Evolutionary conservation across 2,113 vertebrate genomes (phyloP).

Genomic region (Lynx canadensis): DNA sequence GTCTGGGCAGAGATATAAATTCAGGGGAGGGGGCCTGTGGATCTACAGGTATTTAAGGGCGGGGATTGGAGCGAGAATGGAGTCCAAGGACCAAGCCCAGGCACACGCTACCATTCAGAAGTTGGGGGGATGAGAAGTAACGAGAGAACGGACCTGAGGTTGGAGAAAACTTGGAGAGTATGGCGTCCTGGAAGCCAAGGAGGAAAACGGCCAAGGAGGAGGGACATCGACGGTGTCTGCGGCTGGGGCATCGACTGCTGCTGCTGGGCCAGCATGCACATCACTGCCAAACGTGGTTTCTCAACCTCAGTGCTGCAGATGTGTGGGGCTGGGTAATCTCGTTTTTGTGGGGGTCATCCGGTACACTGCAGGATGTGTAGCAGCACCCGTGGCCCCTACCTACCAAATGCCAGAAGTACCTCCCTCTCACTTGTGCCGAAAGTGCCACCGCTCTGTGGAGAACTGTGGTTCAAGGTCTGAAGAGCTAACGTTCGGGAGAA

Average conservation of each 20-base stretch:
- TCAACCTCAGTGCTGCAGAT: rapidly evolving
- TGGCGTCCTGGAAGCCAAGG: background rate
- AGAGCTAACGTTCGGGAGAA: background rate
- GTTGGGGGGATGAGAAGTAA: background rate
- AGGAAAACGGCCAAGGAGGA: too few relatives aligned
- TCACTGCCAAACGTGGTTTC: background rate
- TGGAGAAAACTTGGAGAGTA: background rate
- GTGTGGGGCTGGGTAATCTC: background rate
- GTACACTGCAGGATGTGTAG: rapidly evolving
- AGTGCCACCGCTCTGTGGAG: rapidly evolving
- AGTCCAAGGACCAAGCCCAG: rapidly evolving
- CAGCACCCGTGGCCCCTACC: background rate
- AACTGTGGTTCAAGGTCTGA: background rate
- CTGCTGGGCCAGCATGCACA: rapidly evolving
- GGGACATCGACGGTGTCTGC: background rate
- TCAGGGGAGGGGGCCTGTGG: background rate
- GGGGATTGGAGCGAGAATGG: background rate
- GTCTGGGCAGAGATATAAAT: background rate
- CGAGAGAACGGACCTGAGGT: background rate
- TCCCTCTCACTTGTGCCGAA: background rate
- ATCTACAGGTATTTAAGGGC: background rate
- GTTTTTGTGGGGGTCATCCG: background rate
- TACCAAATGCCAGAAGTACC: background rate
- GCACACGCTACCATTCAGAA: background rate
- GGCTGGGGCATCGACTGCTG: rapidly evolving